phyloP scores from a whole-genome alignment of 1,140 invertebrate species.

The Euwallacea fornicatus region DNA sequence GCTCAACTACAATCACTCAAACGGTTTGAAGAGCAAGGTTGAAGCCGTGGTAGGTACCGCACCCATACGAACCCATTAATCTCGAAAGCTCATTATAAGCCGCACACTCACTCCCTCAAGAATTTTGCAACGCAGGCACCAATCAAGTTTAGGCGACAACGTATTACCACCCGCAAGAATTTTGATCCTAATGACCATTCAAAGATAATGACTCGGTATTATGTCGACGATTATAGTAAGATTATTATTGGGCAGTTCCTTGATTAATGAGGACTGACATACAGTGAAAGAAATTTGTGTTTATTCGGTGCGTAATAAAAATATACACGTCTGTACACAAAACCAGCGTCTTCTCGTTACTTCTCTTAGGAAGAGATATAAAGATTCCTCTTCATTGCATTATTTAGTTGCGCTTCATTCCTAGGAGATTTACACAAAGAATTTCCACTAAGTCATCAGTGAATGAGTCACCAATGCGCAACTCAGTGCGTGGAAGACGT shows the following conservation, averaged over 20 bases:
- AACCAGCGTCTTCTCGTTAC: background rate
- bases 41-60: background rate
- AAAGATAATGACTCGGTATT: constrained; percentile 1
- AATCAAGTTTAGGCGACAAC: background rate
- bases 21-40: constrained; percentile 17
- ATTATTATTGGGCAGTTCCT: background rate
- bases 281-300: background rate
- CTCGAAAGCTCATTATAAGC: constrained; percentile 1
- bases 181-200: constrained; percentile 14
- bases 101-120: constrained; percentile 12
- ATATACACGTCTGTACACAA: background rate
- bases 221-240: background rate
- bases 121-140: background rate
- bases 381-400: background rate
- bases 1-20: constrained; percentile 7
- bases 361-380: background rate
- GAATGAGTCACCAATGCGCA: too few relatives aligned
- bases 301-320: background rate
- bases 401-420: too few relatives aligned
- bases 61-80: constrained; percentile 16
- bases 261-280: background rate
- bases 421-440: too few relatives aligned
- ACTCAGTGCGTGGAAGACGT: too few relatives aligned
- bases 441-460: too few relatives aligned
- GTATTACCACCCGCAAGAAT: constrained; percentile 11